Base-by-base conservation (phyloP, 2,797 vertebrate species). In the Linurgus olivaceus region DNA sequence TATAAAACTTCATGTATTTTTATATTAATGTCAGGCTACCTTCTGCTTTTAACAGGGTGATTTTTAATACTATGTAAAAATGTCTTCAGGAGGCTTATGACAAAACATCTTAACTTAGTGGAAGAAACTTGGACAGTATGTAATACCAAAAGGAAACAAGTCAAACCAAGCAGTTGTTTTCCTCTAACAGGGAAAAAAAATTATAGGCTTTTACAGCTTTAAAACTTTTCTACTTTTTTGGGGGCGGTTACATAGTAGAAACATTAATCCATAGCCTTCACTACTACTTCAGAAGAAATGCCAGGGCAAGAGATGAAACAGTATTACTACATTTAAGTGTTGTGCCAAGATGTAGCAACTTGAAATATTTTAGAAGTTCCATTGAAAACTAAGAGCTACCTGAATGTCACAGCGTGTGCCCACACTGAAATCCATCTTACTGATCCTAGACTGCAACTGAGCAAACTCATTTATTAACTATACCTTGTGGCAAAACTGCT, bases 391-490 rank as follows among this genome's bases (percentile, higher is more conserved):
- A 44, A 58, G 33, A 79, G 37, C 15, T 74, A 71, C 26, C 61
- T 54, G 21, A n/a, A 40, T 17, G 40, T 20, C 58, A 58, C 31
- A 67, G 74, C 35, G 54, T 0, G 0, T 1, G 3, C 55, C 42
- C 17, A n/a, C 16, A 24, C 26, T 31, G 16, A 93, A 90, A 82
- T 54, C 31, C 33, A 59, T 13, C 13, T 57, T 40, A 8, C 37
- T 55, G 44, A 90, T 33, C 58, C 38, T 31, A 45, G 31, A 55
- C 44, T 55, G 42, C 67, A 82, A 31, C 21, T 45, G 48, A 79
- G 58, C 66, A 66, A 75, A 57, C 21, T 58, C 29, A 47, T 33
- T 74, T 47, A 48, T 40, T 13, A 83, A 47, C 31, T 68, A 58
- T 1, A 71, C 48, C 54, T 72, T 14, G 9, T 28, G 11, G 65